phyloP scores from a whole-genome alignment of 2,888 invertebrate species.

The Polietes domitor region DNA sequence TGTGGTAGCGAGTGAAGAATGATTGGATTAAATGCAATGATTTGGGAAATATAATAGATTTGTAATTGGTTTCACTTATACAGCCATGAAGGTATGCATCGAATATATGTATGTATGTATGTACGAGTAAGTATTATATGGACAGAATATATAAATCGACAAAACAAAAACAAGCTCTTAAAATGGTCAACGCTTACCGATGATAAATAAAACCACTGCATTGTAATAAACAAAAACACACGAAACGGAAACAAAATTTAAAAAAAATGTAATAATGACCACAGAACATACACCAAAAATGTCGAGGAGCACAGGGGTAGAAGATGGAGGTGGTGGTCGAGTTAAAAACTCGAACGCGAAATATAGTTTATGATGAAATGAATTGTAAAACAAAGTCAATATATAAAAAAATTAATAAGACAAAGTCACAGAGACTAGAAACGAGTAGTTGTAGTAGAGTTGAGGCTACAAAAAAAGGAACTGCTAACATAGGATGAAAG shows the following conservation, averaged over 20 bases:
- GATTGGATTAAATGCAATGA: constrained; percentile 22
- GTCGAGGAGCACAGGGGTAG: constrained; percentile 34
- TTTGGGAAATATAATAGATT: not conserved
- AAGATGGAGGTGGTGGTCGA: constrained; percentile 46
- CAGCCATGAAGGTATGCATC: constrained; percentile 9
- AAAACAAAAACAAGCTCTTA: constrained; percentile 44
- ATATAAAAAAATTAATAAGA: not conserved
- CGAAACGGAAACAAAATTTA: constrained; percentile 50
- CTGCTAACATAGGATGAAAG: constrained; percentile 32
- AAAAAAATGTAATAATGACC: constrained; percentile 54
- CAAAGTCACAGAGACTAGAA: constrained; percentile 42
- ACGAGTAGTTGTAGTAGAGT: constrained; percentile 1
- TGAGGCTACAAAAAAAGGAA: constrained; percentile 49
- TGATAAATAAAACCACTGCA: constrained; percentile 61
- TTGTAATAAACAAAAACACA: constrained; percentile 52
- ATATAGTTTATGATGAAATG: constrained; percentile 55
- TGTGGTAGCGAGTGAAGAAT: not conserved
- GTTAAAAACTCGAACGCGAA: constrained; percentile 33
- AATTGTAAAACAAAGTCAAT: constrained; percentile 30
- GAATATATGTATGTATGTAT: constrained; percentile 34
- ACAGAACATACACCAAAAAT: constrained; percentile 62
- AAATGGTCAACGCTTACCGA: constrained; percentile 63
- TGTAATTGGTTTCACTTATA: constrained; percentile 20
- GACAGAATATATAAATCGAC: not conserved
- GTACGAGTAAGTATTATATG: constrained; percentile 28